Evolutionary conservation across 2,888 invertebrate species (phyloP), one percentile per base, ranked within the genome.

Genomic region (Heliothis peltigera): DNA sequence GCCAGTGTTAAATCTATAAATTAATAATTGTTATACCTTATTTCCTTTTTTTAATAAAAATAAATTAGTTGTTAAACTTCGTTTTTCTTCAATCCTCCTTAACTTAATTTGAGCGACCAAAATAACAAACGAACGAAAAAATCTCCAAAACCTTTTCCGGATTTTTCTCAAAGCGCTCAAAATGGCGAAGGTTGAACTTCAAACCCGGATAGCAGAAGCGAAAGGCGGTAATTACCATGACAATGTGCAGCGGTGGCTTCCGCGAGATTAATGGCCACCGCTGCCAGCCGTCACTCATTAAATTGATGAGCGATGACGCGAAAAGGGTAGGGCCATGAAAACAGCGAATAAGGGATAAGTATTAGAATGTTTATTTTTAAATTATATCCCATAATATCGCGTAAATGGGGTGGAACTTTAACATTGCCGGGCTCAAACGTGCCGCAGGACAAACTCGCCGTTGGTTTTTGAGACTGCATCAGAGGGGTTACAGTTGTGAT

Each of bases 291-390:
- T 67, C 78, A 79, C 80, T 84, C 83, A 83, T 84, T 84, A 83
- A 83, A 84, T 84, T 82, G 83, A 85, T 77, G 80, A 82, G 79
- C 60, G 77, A 80, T 83, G 84, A 83, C 76, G 81, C 22, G 60
- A 59, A 18, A 64, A n/a, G 57, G 8, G 49, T 4, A 0, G 54
- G 59, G 81, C 74, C 43, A 60, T 12, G 17, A 74, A 71, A 66
- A 39, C 10, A 18, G 66, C 64, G 55, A 21, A 4, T 15, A 2
- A 0, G 12, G 8, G 15, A 15, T 39, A 39, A 39, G n/a, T 39
- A 39, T n/a, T 32, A 7, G n/a, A 39, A 5, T 15, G 15, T 35
- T n/a, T n/a, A n/a, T n/a, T n/a, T n/a, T n/a, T n/a, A n/a, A n/a
- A n/a, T n/a, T n/a, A n/a, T n/a, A n/a, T n/a, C n/a, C n/a, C n/a